Conservation (phyloP, 2,888 invertebrate species). For the Thysanoteuthis rhombus region DNA sequence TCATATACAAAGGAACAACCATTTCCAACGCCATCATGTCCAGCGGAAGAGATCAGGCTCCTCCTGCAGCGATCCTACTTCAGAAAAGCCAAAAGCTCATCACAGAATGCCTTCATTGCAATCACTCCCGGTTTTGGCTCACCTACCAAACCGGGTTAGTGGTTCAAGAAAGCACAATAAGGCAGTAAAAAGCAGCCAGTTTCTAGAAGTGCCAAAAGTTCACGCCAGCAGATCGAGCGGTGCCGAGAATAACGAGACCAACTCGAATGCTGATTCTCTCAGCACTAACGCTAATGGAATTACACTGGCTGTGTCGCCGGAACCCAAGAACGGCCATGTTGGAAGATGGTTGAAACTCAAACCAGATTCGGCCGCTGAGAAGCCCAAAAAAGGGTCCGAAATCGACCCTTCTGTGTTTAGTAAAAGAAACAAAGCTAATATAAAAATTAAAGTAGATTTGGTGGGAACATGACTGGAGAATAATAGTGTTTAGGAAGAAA, state of each 20-base stretch:
- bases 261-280: neutral
- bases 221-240: neutral
- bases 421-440: neutral
- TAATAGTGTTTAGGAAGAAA: neutral
- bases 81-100: neutral
- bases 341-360: slow-evolving; percentile 18
- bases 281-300: neutral
- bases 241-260: neutral
- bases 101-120: slow-evolving; percentile 13
- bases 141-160: neutral
- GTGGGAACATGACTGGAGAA: neutral
- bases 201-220: neutral
- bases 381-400: neutral
- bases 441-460: slow-evolving; percentile 19
- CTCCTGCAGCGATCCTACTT: slow-evolving; percentile 21
- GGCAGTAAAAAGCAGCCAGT: neutral
- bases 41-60: neutral
- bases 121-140: neutral
- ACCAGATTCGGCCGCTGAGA: neutral
- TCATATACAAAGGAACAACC: neutral
- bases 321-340: slow-evolving; percentile 13
- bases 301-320: neutral
- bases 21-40: neutral
- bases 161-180: neutral
- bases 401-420: neutral